These are phyloP conservation scores for Aulostomus chinensis DNA, from an alignment of 2,797 vertebrate genomes.

Conservation along the genomic window DNA sequence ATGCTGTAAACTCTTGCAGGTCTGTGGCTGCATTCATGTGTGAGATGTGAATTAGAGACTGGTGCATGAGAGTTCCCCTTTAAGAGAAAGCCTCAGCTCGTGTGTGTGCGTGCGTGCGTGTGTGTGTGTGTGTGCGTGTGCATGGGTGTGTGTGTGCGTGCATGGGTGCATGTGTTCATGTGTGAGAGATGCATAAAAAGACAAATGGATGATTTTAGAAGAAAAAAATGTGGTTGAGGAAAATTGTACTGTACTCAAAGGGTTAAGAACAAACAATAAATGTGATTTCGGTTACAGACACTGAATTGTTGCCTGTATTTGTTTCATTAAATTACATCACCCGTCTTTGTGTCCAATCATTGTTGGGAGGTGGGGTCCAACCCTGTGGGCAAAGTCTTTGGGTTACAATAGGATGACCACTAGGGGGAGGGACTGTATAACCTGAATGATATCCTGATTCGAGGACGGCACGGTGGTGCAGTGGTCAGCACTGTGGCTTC, in stretches of 20 bases:
- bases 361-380: not conserved
- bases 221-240: conserved; percentile 56
- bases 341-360: not conserved
- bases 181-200: conserved; percentile 23
- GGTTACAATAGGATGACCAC: too few relatives aligned
- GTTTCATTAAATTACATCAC: too few relatives aligned
- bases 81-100: conserved; percentile 59
- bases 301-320: conserved; percentile 11
- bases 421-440: conserved; percentile 53
- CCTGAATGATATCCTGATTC: too few relatives aligned
- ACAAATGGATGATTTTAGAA: conserved; percentile 7
- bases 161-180: conserved; percentile 24
- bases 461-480: too few relatives aligned
- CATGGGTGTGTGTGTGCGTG: conserved; percentile 38
- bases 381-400: not conserved
- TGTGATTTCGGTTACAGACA: conserved; percentile 78
- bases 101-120: conserved; percentile 34
- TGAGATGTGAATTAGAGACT: conserved; percentile 27
- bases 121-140: conserved; percentile 17
- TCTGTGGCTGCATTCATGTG: conserved; percentile 35
- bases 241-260: conserved; percentile 73
- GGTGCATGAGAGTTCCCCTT: conserved; percentile 42
- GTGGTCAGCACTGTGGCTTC: too few relatives aligned
- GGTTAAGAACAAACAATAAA: conserved; percentile 82
- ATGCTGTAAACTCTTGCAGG: conserved; percentile 31